Conservation (phyloP, 2,888 invertebrate species). For the Adelphocoris suturalis region DNA sequence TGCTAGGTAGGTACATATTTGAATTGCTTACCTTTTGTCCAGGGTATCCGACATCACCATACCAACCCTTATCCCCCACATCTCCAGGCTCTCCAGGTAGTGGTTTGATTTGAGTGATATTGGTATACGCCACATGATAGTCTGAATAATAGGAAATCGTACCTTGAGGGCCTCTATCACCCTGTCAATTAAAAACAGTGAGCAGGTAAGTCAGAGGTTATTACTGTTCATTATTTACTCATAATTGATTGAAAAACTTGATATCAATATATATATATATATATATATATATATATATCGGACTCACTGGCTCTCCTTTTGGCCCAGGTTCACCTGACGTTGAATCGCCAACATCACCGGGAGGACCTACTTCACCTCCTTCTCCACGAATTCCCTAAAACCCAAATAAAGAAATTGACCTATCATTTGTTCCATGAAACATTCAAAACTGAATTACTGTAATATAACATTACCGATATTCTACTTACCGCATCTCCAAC, state of each 20-base stretch:
- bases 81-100: neutral
- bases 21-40: constrained; percentile 54
- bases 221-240: too few species aligned
- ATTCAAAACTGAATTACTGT: too few species aligned
- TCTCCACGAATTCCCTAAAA: constrained; percentile 75
- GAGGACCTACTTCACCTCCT: constrained; percentile 80
- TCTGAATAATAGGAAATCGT: neutral
- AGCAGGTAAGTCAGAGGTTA: too few species aligned
- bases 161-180: constrained; percentile 76
- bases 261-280: too few species aligned
- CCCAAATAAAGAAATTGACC: too few species aligned
- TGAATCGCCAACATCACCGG: constrained; percentile 83
- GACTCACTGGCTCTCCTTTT: constrained; percentile 83
- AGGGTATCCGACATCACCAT: constrained; percentile 81
- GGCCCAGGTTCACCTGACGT: constrained; percentile 77
- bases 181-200: constrained; percentile 76
- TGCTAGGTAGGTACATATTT: neutral
- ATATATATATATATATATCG: constrained; percentile 74
- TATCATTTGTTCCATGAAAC: too few species aligned
- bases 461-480: too few species aligned
- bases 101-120: neutral
- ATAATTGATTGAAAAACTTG: too few species aligned
- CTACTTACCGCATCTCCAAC: constrained; percentile 48
- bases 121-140: neutral
- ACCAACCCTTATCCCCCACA: neutral